A percentile compares a stretch with the other conserved stretches of the same genome.
Conservation (phyloP, 2,888 invertebrate species). For the Harpalus rubripes region DNA sequence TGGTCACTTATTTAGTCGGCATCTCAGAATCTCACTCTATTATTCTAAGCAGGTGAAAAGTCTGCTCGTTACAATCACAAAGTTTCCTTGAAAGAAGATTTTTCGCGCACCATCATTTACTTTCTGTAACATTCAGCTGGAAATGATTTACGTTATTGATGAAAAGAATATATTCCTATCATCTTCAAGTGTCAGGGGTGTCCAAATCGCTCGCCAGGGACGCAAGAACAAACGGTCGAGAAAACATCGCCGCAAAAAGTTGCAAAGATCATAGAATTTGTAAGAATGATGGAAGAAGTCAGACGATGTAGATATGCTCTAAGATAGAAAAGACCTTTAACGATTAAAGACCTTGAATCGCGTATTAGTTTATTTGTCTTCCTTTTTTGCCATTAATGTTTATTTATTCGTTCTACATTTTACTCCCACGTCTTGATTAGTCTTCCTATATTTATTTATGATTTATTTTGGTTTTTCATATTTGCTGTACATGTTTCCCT, state of each 20-base stretch:
- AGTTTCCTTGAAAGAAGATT: background rate
- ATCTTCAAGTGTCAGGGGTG: slow-evolving; percentile 66
- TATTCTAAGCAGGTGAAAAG: no score
- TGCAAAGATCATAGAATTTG: background rate
- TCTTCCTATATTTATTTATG: no score
- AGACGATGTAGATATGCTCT: background rate
- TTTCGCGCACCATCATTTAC: slow-evolving; percentile 6
- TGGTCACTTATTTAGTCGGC: no score
- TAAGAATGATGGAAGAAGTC: background rate
- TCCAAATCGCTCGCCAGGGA: slow-evolving; percentile 63
- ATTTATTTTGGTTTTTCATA: no score
- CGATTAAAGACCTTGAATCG: no score
- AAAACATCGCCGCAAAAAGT: slow-evolving; percentile 24
- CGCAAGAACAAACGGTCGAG: slow-evolving; percentile 55
- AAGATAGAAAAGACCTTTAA: background rate
- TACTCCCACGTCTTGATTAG: no score
- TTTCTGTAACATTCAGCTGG: slow-evolving; percentile 63
- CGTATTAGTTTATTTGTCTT: no score
- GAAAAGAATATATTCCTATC: slow-evolving; percentile 65
- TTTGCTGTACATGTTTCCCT: no score
- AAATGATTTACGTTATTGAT: slow-evolving; percentile 67
- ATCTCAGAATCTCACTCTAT: no score
- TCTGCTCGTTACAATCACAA: background rate
- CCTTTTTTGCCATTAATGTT: no score
- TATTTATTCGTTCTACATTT: no score